Evolutionary conservation across 2,113 vertebrate genomes (phyloP).

Genomic region (Thunnus thynnus): DNA sequence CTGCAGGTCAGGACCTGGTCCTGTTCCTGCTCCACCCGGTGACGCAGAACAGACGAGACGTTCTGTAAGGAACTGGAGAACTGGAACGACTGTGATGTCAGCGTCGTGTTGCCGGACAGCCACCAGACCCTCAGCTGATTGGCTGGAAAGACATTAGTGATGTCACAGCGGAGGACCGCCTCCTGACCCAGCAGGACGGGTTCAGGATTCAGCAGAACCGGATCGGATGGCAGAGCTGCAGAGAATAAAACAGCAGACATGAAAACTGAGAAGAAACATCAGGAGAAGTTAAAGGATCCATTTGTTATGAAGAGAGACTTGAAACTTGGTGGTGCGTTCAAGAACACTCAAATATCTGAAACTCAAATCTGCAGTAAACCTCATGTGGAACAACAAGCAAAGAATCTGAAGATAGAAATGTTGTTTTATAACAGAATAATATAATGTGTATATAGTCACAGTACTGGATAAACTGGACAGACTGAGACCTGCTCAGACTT

Average conservation of each 20-base stretch:
- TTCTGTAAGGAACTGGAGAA: constrained; percentile 54
- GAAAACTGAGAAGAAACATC: too few species aligned
- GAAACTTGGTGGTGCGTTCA: too few species aligned
- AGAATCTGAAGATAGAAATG: too few species aligned
- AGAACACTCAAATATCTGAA: too few species aligned
- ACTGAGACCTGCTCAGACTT: neutral
- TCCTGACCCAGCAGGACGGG: constrained; percentile 41
- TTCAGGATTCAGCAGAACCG: constrained; percentile 44
- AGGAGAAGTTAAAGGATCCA: too few species aligned
- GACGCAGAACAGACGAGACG: constrained; percentile 34
- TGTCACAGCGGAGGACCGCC: constrained; percentile 41
- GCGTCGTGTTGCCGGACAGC: constrained; percentile 29
- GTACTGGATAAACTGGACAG: too few species aligned
- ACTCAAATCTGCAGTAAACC: too few species aligned
- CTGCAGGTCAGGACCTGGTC: constrained; percentile 51
- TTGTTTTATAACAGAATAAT: too few species aligned
- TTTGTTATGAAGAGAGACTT: too few species aligned
- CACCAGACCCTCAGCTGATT: constrained; percentile 63
- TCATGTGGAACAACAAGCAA: too few species aligned
- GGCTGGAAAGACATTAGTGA: constrained; percentile 40
- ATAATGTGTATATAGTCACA: too few species aligned
- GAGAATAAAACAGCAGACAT: neutral
- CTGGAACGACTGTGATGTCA: constrained; percentile 1
- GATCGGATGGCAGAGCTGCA: constrained; percentile 65
- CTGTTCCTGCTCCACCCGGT: neutral